These are phyloP conservation scores for Meloidogyne hapla DNA, from an alignment of 1,140 invertebrate genomes.

Conservation along the genomic window DNA sequence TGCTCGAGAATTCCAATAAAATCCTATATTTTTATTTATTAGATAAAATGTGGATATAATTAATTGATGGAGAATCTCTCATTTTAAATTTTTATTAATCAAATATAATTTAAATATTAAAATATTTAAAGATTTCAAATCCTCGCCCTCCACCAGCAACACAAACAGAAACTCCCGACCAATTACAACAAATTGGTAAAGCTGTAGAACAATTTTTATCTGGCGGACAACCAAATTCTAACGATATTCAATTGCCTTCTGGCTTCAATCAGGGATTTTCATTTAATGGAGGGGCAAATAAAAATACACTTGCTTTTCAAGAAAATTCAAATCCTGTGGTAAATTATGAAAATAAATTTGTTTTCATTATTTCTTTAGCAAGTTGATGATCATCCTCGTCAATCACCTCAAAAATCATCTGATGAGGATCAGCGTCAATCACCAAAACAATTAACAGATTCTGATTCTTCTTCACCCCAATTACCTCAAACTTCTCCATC, in stretches of 20 bases:
- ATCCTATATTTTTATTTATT: too few species aligned
- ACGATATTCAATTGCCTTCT: constrained; percentile 55
- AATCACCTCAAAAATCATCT: not conserved
- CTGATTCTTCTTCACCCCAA: not conserved
- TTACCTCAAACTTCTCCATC: constrained; percentile 33
- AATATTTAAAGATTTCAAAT: constrained; percentile 9
- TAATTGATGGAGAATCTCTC: too few species aligned
- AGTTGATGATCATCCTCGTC: not conserved
- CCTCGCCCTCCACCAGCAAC: constrained; percentile 9
- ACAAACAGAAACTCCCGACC: constrained; percentile 33
- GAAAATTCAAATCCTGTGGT: constrained; percentile 45
- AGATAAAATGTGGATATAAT: too few species aligned
- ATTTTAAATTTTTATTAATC: too few species aligned
- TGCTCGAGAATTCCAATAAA: too few species aligned
- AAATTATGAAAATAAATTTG: constrained; percentile 1
- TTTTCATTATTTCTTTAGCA: constrained; percentile 20
- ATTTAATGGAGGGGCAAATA: constrained; percentile 44
- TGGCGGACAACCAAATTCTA: constrained; percentile 33
- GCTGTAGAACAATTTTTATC: constrained; percentile 63
- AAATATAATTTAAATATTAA: not conserved
- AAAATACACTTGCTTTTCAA: constrained; percentile 42
- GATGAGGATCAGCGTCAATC: not conserved
- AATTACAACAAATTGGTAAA: constrained; percentile 42
- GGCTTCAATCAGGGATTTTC: constrained; percentile 63
- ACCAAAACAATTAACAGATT: constrained; percentile 35